These are phyloP conservation scores for Globodera ellingtonae DNA, from an alignment of 1,140 invertebrate species.

Conservation along the genomic window DNA sequence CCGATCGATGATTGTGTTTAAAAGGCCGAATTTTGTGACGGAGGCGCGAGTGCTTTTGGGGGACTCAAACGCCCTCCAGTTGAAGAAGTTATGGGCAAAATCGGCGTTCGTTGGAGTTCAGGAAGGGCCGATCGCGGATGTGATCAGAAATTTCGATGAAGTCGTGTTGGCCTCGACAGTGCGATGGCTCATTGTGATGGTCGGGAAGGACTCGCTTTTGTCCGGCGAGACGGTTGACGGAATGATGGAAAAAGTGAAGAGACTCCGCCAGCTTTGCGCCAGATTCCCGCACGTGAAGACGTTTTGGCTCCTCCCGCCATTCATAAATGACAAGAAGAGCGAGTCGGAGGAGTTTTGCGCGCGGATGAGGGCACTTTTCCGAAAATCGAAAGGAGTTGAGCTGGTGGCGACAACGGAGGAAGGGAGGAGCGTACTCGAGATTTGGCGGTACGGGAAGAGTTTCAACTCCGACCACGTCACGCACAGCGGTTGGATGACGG, in stretches of 20 bases:
- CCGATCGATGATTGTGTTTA: neutral
- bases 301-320: constrained; percentile 10
- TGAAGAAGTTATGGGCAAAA: neutral
- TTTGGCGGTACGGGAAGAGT: neutral
- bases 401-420: neutral
- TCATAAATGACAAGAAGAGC: neutral
- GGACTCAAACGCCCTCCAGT: neutral
- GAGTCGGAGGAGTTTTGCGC: constrained; percentile 3
- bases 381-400: neutral
- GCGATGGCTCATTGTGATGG: constrained; percentile 1
- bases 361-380: neutral
- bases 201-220: constrained; percentile 2
- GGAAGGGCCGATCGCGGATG: neutral
- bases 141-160: constrained; percentile 12
- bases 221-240: constrained; percentile 1
- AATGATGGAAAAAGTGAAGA: constrained; percentile 3
- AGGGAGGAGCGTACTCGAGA: neutral
- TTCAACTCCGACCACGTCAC: neutral
- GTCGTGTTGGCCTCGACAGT: neutral
- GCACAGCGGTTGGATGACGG: neutral
- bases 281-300: neutral
- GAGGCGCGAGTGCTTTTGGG: neutral
- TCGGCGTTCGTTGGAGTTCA: constrained; percentile 2
- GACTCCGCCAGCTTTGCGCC: neutral
- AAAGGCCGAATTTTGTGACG: neutral